These are phyloP conservation scores for Stictonetta naevosa DNA, from an alignment of 2,113 vertebrate genomes.

Conservation along the genomic window DNA sequence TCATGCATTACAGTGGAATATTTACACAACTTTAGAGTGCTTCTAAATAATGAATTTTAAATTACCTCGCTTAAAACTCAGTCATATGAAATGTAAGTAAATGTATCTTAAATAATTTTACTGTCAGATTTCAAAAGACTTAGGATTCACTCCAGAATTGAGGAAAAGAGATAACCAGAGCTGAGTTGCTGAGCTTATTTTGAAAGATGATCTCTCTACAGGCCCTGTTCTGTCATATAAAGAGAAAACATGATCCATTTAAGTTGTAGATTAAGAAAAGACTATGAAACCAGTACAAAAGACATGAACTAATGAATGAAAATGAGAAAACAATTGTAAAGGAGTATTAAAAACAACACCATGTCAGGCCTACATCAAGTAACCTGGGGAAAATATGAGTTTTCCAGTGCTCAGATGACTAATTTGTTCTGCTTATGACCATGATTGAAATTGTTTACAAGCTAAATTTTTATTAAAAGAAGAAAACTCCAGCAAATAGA, in stretches of 20 bases:
- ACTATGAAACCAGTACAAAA: background rate
- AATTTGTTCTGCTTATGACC: background rate
- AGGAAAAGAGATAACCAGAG: background rate
- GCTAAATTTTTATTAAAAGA: background rate
- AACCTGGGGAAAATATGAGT: background rate
- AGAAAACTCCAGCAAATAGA: background rate
- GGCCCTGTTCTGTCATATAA: background rate
- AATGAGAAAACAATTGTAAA: background rate
- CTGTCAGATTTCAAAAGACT: conserved; percentile 4
- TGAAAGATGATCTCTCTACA: background rate
- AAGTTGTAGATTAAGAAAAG: background rate
- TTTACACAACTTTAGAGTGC: conserved; percentile 19
- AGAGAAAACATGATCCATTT: background rate
- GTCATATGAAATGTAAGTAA: conserved; percentile 4
- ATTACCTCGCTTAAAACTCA: background rate
- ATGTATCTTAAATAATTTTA: conserved; percentile 43
- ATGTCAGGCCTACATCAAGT: background rate
- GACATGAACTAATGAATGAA: background rate
- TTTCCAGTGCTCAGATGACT: background rate
- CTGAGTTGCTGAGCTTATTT: background rate
- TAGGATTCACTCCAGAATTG: background rate
- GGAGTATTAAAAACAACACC: accelerated
- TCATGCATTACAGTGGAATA: conserved; percentile 16
- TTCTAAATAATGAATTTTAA: conserved; percentile 53
- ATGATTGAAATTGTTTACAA: background rate